phyloP scores from a whole-genome alignment of 2,113 vertebrate genomes.

The Caloenas nicobarica region DNA sequence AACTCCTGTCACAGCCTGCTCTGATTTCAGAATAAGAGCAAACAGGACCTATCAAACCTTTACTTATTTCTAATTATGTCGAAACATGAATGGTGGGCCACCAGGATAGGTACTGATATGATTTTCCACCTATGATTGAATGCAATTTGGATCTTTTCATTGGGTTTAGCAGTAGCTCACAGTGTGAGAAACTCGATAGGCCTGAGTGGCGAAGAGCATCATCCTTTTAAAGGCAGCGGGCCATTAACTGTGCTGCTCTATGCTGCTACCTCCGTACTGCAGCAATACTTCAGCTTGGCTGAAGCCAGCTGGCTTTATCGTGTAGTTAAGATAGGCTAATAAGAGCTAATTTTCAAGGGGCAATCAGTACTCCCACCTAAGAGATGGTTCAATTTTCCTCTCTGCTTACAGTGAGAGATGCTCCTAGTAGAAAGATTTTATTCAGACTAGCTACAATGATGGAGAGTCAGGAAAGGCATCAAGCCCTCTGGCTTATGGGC shows the following conservation, averaged over 20 bases:
- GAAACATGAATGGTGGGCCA: not conserved
- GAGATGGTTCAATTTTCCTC: not conserved
- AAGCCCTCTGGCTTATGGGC: not conserved
- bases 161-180: not conserved
- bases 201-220: not conserved
- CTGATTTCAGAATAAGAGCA: not conserved
- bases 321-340: not conserved
- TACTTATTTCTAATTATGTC: not conserved
- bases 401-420: not conserved
- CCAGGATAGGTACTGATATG: not conserved
- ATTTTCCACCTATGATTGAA: not conserved
- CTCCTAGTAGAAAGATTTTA: not conserved
- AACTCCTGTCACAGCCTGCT: not conserved
- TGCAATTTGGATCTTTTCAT: not conserved
- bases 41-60: not conserved
- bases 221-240: not conserved
- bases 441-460: not conserved
- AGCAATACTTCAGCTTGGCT: not conserved
- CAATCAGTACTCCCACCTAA: not conserved
- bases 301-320: not conserved
- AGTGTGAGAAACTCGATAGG: not conserved
- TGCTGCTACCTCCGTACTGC: not conserved
- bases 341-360: not conserved
- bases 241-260: not conserved
- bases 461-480: not conserved